Evolutionary conservation across 30 jellyfish, hydroid and myxozoan genomes (phyloP), one percentile per base, ranked within the genome.

Genomic region (Morbakka virulenta): DNA sequence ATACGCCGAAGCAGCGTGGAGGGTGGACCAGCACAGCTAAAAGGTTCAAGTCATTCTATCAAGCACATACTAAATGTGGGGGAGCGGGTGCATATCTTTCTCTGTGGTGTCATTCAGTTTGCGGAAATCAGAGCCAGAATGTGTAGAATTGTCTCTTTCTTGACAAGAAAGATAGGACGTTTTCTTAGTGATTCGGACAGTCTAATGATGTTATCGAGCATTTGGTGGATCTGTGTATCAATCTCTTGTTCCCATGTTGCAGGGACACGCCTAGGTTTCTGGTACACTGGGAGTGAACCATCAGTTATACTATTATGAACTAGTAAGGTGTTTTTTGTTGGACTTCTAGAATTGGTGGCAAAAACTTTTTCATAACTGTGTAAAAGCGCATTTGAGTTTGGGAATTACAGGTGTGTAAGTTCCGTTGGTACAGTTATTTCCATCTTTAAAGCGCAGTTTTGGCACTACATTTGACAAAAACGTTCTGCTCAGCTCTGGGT

Each of bases 141-240:
- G n/a, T n/a, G n/a, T n/a, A n/a, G n/a, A n/a, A n/a, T n/a, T n/a
- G n/a, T n/a, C n/a, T n/a, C n/a, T n/a, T n/a, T n/a, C n/a, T n/a
- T n/a, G n/a, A 84, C 23, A 90, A 94, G 48, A 33, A 14, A 13
- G 4, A 64, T 28, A 2, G 89, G 89, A 22, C 72, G 32, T 27
- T 79, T 79, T 82, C 89, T 47, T 32, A 75, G 89, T 25, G 89
- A 79, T n/a, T 50, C 24, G 26, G 89, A 79, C 29, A 80, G 89
- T 48, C 83, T 73, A 29, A 64, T 64, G 26, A 79, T 66, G 50
- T 79, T 79, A 29, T 13, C 67, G 20, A 79, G 72, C 82, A 79
- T 65, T 34, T 79, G n/a, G n/a, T n/a, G n/a, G n/a, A n/a, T n/a
- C n/a, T n/a, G n/a, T n/a, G n/a, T n/a, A n/a, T n/a, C n/a, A n/a